These are phyloP conservation scores for Papilio gigon DNA, from an alignment of 2,888 invertebrate genomes.

Conservation along the genomic window DNA sequence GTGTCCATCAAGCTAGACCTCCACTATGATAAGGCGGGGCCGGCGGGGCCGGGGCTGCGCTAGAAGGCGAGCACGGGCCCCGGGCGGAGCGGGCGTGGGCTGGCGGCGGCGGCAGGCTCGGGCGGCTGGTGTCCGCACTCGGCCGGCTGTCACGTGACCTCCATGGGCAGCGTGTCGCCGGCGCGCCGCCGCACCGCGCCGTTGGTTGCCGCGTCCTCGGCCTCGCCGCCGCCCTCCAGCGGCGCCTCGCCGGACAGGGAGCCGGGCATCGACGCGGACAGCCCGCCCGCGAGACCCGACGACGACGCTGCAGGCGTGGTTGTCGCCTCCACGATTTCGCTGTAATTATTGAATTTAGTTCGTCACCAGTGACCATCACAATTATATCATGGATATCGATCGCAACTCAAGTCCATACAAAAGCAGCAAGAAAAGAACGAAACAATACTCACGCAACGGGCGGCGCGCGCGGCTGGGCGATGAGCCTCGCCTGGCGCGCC, in stretches of 20 bases:
- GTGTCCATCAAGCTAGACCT: neutral
- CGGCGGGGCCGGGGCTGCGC: conserved; percentile 34
- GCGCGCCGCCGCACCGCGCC: conserved; percentile 58
- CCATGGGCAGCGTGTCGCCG: conserved; percentile 71
- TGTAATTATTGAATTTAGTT: too few relatives aligned
- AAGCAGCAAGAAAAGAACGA: conserved; percentile 7
- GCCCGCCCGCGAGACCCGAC: conserved; percentile 44
- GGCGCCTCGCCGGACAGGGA: conserved; percentile 44
- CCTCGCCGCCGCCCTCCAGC: conserved; percentile 47
- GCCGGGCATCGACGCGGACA: conserved; percentile 39
- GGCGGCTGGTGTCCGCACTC: conserved; percentile 29
- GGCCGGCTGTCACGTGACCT: conserved; percentile 75
- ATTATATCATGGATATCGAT: too few relatives aligned
- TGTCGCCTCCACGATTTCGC: conserved; percentile 62
- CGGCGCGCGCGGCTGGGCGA: conserved; percentile 56
- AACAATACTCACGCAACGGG: conserved; percentile 58
- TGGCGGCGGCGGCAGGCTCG: conserved; percentile 21
- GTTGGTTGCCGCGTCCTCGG: conserved; percentile 52
- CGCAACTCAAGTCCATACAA: neutral
- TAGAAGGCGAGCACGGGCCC: conserved; percentile 25
- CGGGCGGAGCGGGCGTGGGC: conserved; percentile 13
- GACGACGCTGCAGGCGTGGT: conserved; percentile 51
- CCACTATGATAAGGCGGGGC: neutral
- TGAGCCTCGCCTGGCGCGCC: conserved; percentile 62
- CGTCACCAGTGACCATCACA: too few relatives aligned